Conservation (phyloP, 2,797 vertebrate genomes). For the Molossus alvarezi region DNA sequence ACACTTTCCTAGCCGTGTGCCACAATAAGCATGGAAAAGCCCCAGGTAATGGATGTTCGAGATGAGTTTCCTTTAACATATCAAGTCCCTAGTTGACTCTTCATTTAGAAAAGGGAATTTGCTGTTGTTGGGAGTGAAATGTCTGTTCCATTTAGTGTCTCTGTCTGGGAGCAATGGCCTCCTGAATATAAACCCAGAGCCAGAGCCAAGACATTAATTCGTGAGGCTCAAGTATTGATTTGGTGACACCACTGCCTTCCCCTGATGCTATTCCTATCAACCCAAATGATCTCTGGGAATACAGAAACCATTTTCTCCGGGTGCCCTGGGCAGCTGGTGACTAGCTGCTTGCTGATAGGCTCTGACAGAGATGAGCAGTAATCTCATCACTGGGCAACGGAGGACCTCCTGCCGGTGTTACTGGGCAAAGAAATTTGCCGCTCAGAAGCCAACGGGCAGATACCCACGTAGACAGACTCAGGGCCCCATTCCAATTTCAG, state of each 20-base stretch:
- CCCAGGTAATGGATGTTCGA: background rate
- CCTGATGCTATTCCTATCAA: conserved; percentile 61
- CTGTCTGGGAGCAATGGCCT: conserved; percentile 1
- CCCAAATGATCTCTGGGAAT: conserved; percentile 67
- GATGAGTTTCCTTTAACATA: conserved; percentile 55
- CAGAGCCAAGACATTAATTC: conserved; percentile 66
- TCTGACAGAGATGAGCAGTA: conserved; percentile 8
- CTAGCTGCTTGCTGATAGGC: conserved; percentile 18
- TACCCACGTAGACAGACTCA: background rate
- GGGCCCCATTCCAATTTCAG: background rate
- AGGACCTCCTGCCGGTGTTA: background rate
- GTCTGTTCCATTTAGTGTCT: conserved; percentile 71
- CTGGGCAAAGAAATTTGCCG: conserved; percentile 46
- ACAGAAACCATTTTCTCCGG: background rate
- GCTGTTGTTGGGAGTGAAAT: conserved; percentile 58
- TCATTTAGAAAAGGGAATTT: conserved; percentile 68
- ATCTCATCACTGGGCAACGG: background rate
- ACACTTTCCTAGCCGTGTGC: background rate
- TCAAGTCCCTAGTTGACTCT: conserved; percentile 38
- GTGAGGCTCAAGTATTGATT: conserved; percentile 71
- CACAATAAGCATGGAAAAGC: conserved; percentile 5
- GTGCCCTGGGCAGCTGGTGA: conserved; percentile 35
- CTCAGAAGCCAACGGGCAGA: background rate
- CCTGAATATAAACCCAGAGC: conserved; percentile 64
- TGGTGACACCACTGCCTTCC: conserved; percentile 41